Evolutionary conservation across 2,888 invertebrate species (phyloP).

Genomic region (Cerastis rubricosa): DNA sequence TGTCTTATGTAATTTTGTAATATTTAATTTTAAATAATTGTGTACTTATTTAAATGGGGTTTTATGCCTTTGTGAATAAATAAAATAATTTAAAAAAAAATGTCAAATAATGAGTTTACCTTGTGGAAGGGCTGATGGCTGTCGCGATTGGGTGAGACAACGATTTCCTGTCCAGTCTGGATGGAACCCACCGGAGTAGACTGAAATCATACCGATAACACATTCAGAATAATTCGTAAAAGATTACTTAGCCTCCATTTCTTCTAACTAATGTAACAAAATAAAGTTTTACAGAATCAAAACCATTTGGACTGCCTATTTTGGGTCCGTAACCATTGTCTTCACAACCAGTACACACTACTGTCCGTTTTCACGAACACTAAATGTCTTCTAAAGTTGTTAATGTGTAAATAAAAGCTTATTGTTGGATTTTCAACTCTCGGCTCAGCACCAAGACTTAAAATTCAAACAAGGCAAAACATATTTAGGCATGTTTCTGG

Average conservation of each 20-base stretch:
- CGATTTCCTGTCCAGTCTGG: constrained; percentile 97
- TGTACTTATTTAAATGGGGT: too few relatives aligned
- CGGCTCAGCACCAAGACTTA: background rate
- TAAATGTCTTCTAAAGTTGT: background rate
- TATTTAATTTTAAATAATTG: too few relatives aligned
- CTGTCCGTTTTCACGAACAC: too few relatives aligned
- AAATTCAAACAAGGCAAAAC: background rate
- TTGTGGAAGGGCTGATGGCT: constrained; percentile 95
- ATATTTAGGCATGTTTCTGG: background rate
- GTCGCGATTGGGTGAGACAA: constrained; percentile 97
- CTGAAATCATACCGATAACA: constrained; percentile 90
- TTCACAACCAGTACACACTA: background rate
- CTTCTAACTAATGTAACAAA: background rate
- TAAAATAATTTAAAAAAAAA: too few relatives aligned
- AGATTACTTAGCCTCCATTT: background rate
- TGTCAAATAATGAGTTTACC: constrained; percentile 84
- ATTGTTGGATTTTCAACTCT: background rate
- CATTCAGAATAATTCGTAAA: constrained; percentile 22
- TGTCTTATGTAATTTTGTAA: too few relatives aligned
- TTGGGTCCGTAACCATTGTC: background rate
- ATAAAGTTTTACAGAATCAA: constrained; percentile 20
- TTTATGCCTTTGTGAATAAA: too few relatives aligned
- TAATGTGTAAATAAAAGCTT: background rate
- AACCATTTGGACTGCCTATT: background rate
- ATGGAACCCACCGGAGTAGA: constrained; percentile 98